These are phyloP conservation scores for Eupeodes latifasciatus DNA, from an alignment of 2,888 invertebrate genomes.

Conservation along the genomic window DNA sequence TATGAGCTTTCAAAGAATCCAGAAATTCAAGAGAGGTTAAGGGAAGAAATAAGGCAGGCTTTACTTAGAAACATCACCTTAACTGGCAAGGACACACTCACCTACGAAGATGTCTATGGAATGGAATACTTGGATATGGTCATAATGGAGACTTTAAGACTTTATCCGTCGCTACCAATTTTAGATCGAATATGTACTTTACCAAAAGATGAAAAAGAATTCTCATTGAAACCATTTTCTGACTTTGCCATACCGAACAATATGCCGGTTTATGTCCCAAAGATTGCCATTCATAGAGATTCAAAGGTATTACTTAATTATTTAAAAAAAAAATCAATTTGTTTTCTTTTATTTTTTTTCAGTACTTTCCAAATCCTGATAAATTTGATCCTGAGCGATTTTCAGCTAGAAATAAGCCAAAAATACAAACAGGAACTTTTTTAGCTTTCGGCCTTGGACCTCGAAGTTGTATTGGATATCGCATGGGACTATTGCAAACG, in stretches of 20 bases:
- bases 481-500: conserved; percentile 81
- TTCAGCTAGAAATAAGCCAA: conserved; percentile 79
- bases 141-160: conserved; percentile 81
- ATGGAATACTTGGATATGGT: conserved; percentile 84
- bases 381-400: conserved; percentile 83
- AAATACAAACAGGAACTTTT: conserved; percentile 79
- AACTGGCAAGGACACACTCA: conserved; percentile 79
- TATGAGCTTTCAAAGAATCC: conserved; percentile 83
- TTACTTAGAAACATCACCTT: conserved; percentile 78
- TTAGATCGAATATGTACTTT: conserved; percentile 82
- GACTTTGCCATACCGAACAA: conserved; percentile 80
- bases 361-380: conserved; percentile 82
- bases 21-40: conserved; percentile 82
- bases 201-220: conserved; percentile 73
- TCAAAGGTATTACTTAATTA: conserved; percentile 79
- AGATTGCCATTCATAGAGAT: conserved; percentile 82
- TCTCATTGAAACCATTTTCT: conserved; percentile 80
- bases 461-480: conserved; percentile 82
- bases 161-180: conserved; percentile 83
- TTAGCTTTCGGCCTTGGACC: conserved; percentile 82
- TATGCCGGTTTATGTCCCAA: conserved; percentile 81
- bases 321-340: neutral
- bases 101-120: conserved; percentile 83
- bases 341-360: neutral
- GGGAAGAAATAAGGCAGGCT: conserved; percentile 83